Evolutionary conservation across 2,888 invertebrate species (phyloP), one percentile per base, ranked within the genome.

Genomic region (Chalcosyrphus nemorum): DNA sequence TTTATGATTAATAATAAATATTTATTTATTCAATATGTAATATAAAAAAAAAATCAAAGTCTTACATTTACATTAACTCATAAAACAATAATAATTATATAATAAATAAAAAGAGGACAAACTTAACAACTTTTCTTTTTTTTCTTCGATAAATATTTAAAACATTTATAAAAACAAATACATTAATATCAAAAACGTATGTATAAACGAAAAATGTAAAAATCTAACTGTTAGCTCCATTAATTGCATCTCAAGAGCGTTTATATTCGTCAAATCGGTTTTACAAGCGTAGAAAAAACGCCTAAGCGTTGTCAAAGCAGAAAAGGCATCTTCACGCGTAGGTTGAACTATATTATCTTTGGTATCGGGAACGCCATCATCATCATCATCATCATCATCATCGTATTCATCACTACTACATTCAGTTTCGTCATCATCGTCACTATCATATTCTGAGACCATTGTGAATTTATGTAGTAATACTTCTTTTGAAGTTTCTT

Each of bases 41-140:
- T 32, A 88, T 89, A 88, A 89, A 82, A 71, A 74, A 24, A 24
- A 77, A 61, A 70, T 61, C 17, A 54, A 50, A 61, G 27, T 57
- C 66, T 76, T 81, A 61, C 27, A 57, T 81, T 76, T 78, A 63
- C 50, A 71, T 71, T 47, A 17, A 65, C 29, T 13, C 43, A 66
- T 72, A 72, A 29, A 65, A 81, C 68, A 74, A 35, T 43, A 61
- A 29, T 59, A 61, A 29, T 52, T 57, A 57, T 71, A 70, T 56
- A 52, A 43, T 24, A 57, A 47, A 45, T 41, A 43, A 72, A 78
- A 82, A 71, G 70, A 75, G 38, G 50, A 70, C 74, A 84, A 84
- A 84, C 84, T 84, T 84, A 84, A 84, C 84, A 84, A 78, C 56
- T 72, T 47, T 81, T n/a, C n/a, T n/a, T n/a, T n/a, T n/a, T n/a